Conservation (phyloP, 2,888 invertebrate species). For the Phortica okadai region DNA sequence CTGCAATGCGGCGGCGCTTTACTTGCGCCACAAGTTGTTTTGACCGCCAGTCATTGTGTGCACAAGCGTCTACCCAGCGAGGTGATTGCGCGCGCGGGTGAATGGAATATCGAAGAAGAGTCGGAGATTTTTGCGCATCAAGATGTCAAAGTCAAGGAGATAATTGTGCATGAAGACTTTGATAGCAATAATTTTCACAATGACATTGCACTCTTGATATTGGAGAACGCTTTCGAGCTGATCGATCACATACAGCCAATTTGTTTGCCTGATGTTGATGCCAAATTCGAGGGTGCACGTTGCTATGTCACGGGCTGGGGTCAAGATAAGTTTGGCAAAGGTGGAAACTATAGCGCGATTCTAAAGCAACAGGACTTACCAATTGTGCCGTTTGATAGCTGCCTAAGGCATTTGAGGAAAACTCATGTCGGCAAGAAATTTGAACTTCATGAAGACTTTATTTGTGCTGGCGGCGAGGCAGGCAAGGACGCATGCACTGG, state of each 20-base stretch:
- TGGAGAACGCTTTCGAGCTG: constrained; percentile 80
- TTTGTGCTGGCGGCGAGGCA: constrained; percentile 86
- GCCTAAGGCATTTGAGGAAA: constrained; percentile 77
- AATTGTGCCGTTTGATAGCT: constrained; percentile 78
- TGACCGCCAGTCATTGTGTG: constrained; percentile 87
- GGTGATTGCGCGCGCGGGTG: constrained; percentile 81
- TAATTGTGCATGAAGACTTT: constrained; percentile 77
- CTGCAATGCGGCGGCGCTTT: constrained; percentile 89
- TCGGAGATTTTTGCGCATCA: constrained; percentile 79
- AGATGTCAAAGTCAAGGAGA: constrained; percentile 79
- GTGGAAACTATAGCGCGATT: constrained; percentile 78
- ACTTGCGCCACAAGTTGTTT: constrained; percentile 83
- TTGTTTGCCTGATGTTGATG: constrained; percentile 79
- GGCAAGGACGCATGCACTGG: constrained; percentile 77
- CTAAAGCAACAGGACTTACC: constrained; percentile 84
- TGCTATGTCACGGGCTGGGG: constrained; percentile 70
- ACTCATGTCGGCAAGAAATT: constrained; percentile 82
- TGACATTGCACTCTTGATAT: constrained; percentile 84
- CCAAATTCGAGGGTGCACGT: constrained; percentile 70
- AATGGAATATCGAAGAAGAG: constrained; percentile 86
- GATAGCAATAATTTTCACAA: constrained; percentile 82
- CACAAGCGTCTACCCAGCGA: constrained; percentile 49
- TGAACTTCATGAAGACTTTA: constrained; percentile 81
- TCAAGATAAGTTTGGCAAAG: constrained; percentile 70
- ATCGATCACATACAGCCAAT: constrained; percentile 83